Conservation (phyloP, 1,140 invertebrate species). For the Pseudoatta argentina region DNA sequence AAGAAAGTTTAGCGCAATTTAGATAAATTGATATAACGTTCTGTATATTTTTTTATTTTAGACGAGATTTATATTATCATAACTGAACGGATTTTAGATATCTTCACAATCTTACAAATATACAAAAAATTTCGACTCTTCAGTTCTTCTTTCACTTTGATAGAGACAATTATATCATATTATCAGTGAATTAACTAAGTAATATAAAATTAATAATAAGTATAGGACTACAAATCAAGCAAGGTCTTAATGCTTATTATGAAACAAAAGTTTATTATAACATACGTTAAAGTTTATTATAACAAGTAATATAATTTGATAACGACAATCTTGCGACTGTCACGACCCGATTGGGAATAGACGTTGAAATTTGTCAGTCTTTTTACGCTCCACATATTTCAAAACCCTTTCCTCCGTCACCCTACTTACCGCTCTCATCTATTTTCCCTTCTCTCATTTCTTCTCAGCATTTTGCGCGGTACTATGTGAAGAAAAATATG, state of each 20-base stretch:
- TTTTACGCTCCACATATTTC: constrained; percentile 73
- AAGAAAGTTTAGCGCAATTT: background rate
- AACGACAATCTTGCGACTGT: background rate
- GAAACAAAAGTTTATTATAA: too few relatives aligned
- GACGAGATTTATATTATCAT: background rate
- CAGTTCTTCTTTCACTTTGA: background rate
- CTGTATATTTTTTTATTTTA: constrained; percentile 8
- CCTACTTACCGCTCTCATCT: constrained; percentile 61
- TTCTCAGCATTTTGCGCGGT: background rate
- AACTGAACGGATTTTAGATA: background rate
- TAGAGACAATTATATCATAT: constrained; percentile 1
- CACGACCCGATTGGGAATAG: constrained; percentile 48
- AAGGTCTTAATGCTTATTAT: too few relatives aligned
- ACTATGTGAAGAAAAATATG: constrained; percentile 32
- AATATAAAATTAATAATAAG: background rate
- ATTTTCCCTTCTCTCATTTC: constrained; percentile 63
- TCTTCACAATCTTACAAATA: background rate
- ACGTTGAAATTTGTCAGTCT: constrained; percentile 67
- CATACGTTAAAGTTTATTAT: too few relatives aligned
- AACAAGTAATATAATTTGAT: background rate
- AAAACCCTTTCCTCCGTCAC: constrained; percentile 66
- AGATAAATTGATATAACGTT: constrained; percentile 6
- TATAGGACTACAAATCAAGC: too few relatives aligned
- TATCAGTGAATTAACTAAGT: constrained; percentile 2
- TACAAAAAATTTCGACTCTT: background rate